Evolutionary conservation across 1,140 invertebrate species (phyloP).

Genomic region (Samia ricini): DNA sequence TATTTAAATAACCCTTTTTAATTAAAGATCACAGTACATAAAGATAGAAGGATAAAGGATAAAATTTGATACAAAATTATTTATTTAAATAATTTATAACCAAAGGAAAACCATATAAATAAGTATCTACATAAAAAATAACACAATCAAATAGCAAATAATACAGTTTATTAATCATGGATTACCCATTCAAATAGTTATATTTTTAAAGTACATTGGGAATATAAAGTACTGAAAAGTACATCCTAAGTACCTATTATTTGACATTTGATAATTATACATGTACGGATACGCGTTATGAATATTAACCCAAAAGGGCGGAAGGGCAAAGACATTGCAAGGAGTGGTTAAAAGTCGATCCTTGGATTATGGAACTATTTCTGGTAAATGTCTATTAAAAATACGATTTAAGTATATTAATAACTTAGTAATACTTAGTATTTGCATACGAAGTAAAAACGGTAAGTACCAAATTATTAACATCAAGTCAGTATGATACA

Average conservation of each 20-base stretch:
- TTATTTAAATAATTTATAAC: neutral
- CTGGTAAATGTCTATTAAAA: neutral
- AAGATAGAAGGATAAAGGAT: neutral
- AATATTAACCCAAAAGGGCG: constrained; percentile 6
- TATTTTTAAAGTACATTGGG: neutral
- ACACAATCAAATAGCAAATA: neutral
- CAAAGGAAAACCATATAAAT: neutral
- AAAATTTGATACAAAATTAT: neutral
- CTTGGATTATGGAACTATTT: neutral
- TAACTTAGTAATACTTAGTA: neutral
- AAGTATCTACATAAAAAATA: neutral
- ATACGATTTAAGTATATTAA: neutral
- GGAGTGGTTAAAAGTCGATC: neutral
- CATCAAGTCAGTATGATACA: too few species aligned
- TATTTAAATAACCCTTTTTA: neutral
- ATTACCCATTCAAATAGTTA: too few species aligned
- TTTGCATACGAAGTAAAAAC: too few species aligned
- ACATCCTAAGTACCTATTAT: neutral
- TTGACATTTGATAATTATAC: neutral
- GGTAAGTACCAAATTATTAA: too few species aligned
- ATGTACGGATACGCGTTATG: neutral
- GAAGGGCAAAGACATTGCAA: constrained; percentile 3
- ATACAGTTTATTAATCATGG: too few species aligned
- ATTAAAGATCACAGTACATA: neutral
- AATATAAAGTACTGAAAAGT: neutral